Evolutionary conservation across 2,113 vertebrate genomes (phyloP), one percentile per base, ranked within the genome.

Genomic region (Bujurquina vittata): DNA sequence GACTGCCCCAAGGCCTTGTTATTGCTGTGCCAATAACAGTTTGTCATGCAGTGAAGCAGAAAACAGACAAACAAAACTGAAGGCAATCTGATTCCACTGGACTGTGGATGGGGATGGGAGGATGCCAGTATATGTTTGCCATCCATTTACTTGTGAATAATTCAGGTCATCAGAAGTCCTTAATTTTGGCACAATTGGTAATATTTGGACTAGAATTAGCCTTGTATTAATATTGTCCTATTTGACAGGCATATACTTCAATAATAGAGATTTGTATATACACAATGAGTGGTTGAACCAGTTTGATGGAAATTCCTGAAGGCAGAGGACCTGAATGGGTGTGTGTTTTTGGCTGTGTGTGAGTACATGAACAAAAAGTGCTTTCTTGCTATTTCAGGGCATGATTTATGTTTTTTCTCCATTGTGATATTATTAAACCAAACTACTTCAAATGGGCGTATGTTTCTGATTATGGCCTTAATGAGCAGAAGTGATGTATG

Each of bases 1-100:
- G 69, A 87, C 90, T 92, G 93, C 92, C 94, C 91, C 77, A 75
- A 94, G 94, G 93, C 93, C 93, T 90, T 90, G 90, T 94, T 95
- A 93, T 89, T 88, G 81, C 92, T 94, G 93, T 95, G 93, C 93
- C 94, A 95, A 94, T 91, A 94, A 94, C 93, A 94, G 93, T 95
- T 95, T 95, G 94, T 94, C 92, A 90, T 89, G 94, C 90, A 93
- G 91, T 88, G 91, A 90, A 85, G 91, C 93, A 91, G 92, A 94
- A 94, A 94, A 89, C 79, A 90, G 90, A 94, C 90, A 94, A 94
- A 95, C 92, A 92, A 88, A 94, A 93, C 94, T 91, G 86, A 94
- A 85, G 92, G 93, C 92, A 84, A 92, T 91, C 75, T 88, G 88
- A 94, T 92, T 94, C 89, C 78, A 87, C 72, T 90, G 87, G 79